Evolutionary conservation across 2,888 invertebrate genomes (phyloP), one percentile per base, ranked within the genome.

Genomic region (Frankliniella fusca): DNA sequence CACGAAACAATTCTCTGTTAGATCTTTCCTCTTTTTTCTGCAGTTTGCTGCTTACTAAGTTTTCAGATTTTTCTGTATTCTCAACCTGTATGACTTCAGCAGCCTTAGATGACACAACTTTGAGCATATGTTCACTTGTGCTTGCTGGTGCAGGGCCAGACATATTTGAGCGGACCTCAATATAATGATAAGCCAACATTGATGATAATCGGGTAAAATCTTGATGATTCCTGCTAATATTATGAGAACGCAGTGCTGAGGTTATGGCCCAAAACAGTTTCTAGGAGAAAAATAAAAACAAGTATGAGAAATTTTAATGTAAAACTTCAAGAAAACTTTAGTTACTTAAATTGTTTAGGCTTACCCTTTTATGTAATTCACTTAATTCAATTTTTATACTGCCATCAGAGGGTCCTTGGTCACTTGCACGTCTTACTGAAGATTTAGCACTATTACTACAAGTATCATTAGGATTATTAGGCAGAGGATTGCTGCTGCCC

Each of bases 121-220:
- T 23, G 12, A 76, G 27, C 70, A 76, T 76, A 27, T 76, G 70
- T 76, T 76, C 70, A 76, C 70, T 76, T 76, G 70, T 76, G 27
- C 70, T 76, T 76, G 70, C 23, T 10, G 70, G 70, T 10, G 70
- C 27, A 11, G 70, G 70, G 27, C 70, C 70, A 23, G 23, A 12
- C 70, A 76, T n/a, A 27, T 76, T 76, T 11, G 70, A 23, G 11
- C 70, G 70, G 5, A 76, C 23, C 27, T 76, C 27, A 27, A 76
- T 76, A 27, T 76, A 76, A 9, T 76, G 70, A 76, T 23, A 76
- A 27, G 70, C 70, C 70, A 76, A 23, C 8, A 27, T 27, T 76
- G 70, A 76, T 1, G 70, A 27, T 27, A 76, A 12, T 11, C 27
- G 70, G 12, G 27, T 76, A 9, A 76, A 76, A 23, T 76, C 70